phyloP scores from a whole-genome alignment of 2,797 vertebrate genomes.

The Dendrocincla fuliginosa region DNA sequence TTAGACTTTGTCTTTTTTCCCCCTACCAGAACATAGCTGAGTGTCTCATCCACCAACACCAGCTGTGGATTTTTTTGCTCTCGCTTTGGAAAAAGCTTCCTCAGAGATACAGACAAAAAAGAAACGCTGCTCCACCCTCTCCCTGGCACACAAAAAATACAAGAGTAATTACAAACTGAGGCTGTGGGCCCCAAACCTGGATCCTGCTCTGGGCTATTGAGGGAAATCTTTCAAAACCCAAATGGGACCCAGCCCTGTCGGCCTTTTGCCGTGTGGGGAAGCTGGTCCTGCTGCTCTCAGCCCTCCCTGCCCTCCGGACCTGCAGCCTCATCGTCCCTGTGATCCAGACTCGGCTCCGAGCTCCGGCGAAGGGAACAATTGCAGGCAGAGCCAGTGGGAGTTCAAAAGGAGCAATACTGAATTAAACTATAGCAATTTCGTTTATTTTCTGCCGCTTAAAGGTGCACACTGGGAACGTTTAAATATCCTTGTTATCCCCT shows the following conservation, averaged over 20 bases:
- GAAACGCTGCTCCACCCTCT: neutral
- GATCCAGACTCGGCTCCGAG: neutral
- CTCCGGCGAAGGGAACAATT: neutral
- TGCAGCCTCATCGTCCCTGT: accelerated
- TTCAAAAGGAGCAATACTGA: conserved; percentile 48
- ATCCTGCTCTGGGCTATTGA: neutral
- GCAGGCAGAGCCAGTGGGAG: conserved; percentile 30
- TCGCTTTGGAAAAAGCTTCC: neutral
- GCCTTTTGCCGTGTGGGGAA: neutral
- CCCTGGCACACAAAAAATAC: neutral
- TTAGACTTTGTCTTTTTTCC: neutral
- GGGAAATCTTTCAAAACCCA: neutral
- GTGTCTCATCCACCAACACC: conserved; percentile 7
- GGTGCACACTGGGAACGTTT: conserved; percentile 60
- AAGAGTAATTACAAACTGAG: neutral
- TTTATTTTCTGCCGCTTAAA: conserved; percentile 20
- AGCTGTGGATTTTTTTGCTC: neutral
- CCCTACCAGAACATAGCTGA: neutral
- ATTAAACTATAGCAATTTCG: conserved; percentile 29
- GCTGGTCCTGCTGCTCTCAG: neutral
- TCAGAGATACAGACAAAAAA: neutral
- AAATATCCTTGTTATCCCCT: conserved; percentile 56
- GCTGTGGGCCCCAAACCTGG: neutral
- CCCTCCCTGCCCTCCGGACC: neutral
- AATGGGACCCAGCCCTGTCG: neutral